Evolutionary conservation across 1,140 invertebrate genomes (phyloP).

Genomic region (Drosophila murphyi): DNA sequence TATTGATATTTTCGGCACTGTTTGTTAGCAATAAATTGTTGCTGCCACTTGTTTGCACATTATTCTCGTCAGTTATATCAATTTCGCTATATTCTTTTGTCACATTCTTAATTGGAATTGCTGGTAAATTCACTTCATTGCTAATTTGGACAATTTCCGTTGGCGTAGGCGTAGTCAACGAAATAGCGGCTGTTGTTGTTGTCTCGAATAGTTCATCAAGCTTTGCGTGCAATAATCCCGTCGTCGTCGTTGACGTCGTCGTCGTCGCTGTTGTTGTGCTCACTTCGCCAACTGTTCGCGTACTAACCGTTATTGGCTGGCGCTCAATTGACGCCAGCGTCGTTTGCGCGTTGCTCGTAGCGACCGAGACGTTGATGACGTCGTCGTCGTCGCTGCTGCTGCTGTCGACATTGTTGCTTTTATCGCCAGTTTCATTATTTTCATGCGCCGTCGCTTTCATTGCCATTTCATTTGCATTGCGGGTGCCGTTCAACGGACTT

Average conservation of each 20-base stretch:
- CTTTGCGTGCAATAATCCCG: slow-evolving; percentile 27
- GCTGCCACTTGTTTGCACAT: slow-evolving; percentile 24
- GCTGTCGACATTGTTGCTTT: slow-evolving; percentile 43
- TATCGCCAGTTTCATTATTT: slow-evolving; percentile 45
- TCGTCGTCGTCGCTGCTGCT: slow-evolving; percentile 42
- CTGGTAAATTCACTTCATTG: slow-evolving; percentile 80
- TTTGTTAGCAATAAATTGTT: slow-evolving; percentile 38
- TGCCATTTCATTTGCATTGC: slow-evolving; percentile 54
- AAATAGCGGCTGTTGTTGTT: slow-evolving; percentile 22
- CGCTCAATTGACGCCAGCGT: slow-evolving; percentile 42
- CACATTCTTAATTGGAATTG: slow-evolving; percentile 62
- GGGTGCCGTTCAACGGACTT: slow-evolving; percentile 46
- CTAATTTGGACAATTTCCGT: slow-evolving; percentile 78
- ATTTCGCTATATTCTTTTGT: slow-evolving; percentile 25
- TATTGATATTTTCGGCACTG: slow-evolving; percentile 18
- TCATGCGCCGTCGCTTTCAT: slow-evolving; percentile 53
- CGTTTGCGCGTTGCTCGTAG: slow-evolving; percentile 37
- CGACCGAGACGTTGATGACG: slow-evolving; percentile 29
- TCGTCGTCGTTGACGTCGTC: slow-evolving; percentile 27
- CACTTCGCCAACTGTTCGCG: slow-evolving; percentile 64
- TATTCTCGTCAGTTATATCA: slow-evolving; percentile 11
- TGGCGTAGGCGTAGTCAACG: slow-evolving; percentile 47
- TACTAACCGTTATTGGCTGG: slow-evolving; percentile 64
- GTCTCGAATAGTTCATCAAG: slow-evolving; percentile 39
- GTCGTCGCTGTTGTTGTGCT: slow-evolving; percentile 43